Evolutionary conservation across 2,888 invertebrate genomes (phyloP).

Genomic region (Seira musarum): DNA sequence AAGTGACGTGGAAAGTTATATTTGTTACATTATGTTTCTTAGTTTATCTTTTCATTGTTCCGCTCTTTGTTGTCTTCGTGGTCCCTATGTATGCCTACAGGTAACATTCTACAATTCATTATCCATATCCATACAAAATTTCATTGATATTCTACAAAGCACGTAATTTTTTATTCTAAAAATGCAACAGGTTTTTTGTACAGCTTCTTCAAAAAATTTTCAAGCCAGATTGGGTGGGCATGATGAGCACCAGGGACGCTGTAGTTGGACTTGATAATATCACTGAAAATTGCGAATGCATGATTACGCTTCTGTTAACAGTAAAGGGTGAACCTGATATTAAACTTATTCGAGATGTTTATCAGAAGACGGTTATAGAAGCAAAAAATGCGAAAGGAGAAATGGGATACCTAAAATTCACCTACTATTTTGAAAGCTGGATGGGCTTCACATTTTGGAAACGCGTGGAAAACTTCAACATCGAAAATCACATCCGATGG

Average conservation of each 20-base stretch:
- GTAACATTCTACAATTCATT: constrained; percentile 17
- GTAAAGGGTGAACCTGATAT: constrained; percentile 47
- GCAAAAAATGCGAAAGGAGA: constrained; percentile 54
- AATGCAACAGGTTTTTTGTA: constrained; percentile 48
- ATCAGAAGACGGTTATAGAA: constrained; percentile 51
- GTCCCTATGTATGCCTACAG: constrained; percentile 47
- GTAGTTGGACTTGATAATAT: constrained; percentile 63
- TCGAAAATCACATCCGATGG: constrained; percentile 61
- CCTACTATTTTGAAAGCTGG: constrained; percentile 64
- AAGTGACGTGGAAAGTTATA: background rate
- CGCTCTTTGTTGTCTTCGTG: constrained; percentile 32
- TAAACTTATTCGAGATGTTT: constrained; percentile 27
- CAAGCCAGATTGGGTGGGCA: constrained; percentile 60
- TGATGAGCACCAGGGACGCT: constrained; percentile 64
- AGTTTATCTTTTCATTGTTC: constrained; percentile 29
- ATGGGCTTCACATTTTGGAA: constrained; percentile 69
- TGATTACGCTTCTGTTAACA: constrained; percentile 50
- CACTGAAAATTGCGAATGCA: constrained; percentile 43
- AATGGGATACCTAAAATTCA: constrained; percentile 54
- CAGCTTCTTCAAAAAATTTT: constrained; percentile 41
- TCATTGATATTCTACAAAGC: background rate
- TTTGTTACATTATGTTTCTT: constrained; percentile 31
- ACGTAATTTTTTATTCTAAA: background rate
- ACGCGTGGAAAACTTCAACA: constrained; percentile 56
- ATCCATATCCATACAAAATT: background rate